Percentiles rank a stretch among this genome's conserved stretches.
phyloP scores from a whole-genome alignment of 1,140 invertebrate species.

The Drosophila pandora region DNA sequence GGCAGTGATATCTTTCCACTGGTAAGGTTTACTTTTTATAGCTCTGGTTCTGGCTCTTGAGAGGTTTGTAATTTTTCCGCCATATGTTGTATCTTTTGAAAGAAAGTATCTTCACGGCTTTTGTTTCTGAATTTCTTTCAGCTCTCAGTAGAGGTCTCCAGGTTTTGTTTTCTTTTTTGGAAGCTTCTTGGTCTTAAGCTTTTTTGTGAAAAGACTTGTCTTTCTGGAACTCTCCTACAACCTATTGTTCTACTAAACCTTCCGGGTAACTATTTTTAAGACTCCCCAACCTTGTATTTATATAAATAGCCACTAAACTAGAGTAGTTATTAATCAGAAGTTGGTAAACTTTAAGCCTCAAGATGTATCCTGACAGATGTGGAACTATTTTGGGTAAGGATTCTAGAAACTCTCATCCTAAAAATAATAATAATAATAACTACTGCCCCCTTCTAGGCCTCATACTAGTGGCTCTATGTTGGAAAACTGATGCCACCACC shows the following conservation, averaged over 20 bases:
- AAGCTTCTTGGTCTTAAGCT: background rate
- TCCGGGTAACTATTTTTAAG: background rate
- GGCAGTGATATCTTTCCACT: background rate
- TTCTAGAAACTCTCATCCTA: background rate
- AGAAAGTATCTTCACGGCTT: background rate
- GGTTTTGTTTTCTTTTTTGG: background rate
- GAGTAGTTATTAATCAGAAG: background rate
- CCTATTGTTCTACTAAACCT: background rate
- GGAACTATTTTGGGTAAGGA: background rate
- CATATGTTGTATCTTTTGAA: background rate
- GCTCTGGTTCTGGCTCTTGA: background rate
- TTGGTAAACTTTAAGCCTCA: background rate
- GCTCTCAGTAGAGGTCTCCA: background rate
- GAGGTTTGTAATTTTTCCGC: background rate
- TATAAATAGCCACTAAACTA: background rate
- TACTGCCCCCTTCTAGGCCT: background rate
- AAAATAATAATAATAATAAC: background rate
- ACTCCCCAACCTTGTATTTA: too few species aligned
- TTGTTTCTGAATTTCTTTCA: background rate
- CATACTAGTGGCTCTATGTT: background rate
- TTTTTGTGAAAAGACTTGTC: background rate
- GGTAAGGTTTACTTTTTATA: background rate
- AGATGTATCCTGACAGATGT: background rate
- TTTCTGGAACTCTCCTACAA: background rate
- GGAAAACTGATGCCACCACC: background rate